Base-by-base conservation (phyloP, 2,113 vertebrate genomes). In the Chaetodon trifascialis region DNA sequence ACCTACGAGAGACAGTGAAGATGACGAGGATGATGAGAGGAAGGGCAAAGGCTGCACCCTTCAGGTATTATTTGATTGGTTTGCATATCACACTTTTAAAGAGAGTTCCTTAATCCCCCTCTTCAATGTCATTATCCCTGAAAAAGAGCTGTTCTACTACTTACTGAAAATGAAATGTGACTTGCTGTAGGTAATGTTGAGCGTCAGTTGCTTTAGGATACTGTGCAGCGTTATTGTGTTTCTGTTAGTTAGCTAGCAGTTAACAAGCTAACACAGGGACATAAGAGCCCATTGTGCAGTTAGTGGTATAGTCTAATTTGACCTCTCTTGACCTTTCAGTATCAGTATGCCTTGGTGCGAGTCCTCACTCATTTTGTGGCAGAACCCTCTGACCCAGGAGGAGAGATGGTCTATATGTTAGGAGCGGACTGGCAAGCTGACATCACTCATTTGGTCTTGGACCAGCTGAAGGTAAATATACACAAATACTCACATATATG, bases 321-420 rank as follows among this genome's bases (percentile, higher is more conserved):
- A 16, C 23, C 30, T 46, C 21, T 19, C 17, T 79, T 44, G 21
- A 54, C 36, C n/a, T 73, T 83, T 40, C 85, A 99, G 95, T 99
- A 99, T 87, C 98, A 99, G 93, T 97, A 97, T 0, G 97, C 98
- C 76, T 76, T 94, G 82, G 97, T 99, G 51, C 95, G 97, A 0
- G 97, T 99, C 7, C 97, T 99, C 63, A 99, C 98, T 0, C 97
- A 99, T 91, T 98, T 99, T 17, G 98, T 98, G 42, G 96, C 98
- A 0, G 98, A 99, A 67, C 94, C 95, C 0, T 93, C 96, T 0
- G 96, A 96, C 70, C 23, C 89, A 0, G 94, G 96, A 6, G 96
- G 97, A 2, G 97, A 96, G 75, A 93, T 97, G 83, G 95, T 91
- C 76, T 96, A 96, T 88, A 95, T 99, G 97, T 91, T 99, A 86